Evolutionary conservation across 1,140 invertebrate genomes (phyloP), one percentile per base, ranked within the genome.

Genomic region (Drosophila trapezifrons): DNA sequence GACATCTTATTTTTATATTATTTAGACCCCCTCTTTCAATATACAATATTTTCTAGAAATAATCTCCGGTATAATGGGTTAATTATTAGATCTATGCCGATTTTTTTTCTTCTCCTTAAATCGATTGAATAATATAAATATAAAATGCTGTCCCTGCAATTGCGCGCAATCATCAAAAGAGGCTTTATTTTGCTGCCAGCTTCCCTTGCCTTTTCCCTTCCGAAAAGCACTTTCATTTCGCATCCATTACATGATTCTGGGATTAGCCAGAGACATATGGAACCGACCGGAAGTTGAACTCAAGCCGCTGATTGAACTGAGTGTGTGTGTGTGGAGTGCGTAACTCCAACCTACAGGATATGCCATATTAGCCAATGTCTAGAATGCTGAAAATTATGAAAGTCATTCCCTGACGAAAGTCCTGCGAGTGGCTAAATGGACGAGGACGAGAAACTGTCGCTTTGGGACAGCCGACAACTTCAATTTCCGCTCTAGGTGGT

Each of bases 361-460:
- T 69, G 64, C 47, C 12, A 64, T 87, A 82, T 87, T 82, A 82
- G 69, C 37, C 60, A 67, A 46, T 8, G 38, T 64, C 43, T 47
- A 43, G 49, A 59, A 60, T 73, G 49, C 59, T 73, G 65, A 46
- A 70, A 76, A 76, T 86, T 82, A 73, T 86, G 82, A 79, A 66
- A 79, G 84, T 87, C 79, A 87, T 60, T 75, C 74, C 65, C 42
- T 51, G 65, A 77, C 71, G 51, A 57, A 66, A 69, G 59, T 54
- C 51, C 51, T 35, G 49, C 29, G 22, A 65, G 47, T 58, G 43
- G 27, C 15, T 27, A 25, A 45, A n/a, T 22, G 22, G 38, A 45
- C 17, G 15, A 15, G 45, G 29, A 65, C 13, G 8, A 40, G 62
- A 27, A 76, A 66, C 42, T 66, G 60, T 76, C 67, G 66, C 55